Percentiles rank a stretch among this genome's conserved stretches.
Evolutionary conservation across 2,888 invertebrate species (phyloP).

Genomic region (Chrysolina haemoptera): DNA sequence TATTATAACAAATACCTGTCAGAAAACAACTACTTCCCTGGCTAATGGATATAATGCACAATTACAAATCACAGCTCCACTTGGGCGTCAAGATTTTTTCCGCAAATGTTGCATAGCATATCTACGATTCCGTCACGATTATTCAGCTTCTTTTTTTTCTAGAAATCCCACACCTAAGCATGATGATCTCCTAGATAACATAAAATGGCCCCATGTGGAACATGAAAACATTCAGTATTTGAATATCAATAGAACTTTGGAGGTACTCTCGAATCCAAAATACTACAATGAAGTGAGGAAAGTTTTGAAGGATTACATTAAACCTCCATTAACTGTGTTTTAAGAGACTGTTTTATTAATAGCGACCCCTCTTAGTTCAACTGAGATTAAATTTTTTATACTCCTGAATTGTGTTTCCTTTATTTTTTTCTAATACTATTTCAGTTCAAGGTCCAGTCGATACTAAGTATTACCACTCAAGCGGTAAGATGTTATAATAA

Average conservation of each 20-base stretch:
- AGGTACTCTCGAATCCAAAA: conserved; percentile 35
- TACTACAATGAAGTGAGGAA: conserved; percentile 31
- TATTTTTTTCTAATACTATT: not conserved
- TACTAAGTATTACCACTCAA: too few relatives aligned
- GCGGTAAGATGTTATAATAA: too few relatives aligned
- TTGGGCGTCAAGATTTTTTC: too few relatives aligned
- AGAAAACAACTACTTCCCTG: too few relatives aligned
- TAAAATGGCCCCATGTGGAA: conserved; percentile 35
- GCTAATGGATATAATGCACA: too few relatives aligned
- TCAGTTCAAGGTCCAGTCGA: not conserved
- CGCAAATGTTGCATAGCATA: too few relatives aligned
- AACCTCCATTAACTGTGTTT: conserved; percentile 26
- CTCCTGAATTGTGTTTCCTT: not conserved
- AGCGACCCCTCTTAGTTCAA: not conserved
- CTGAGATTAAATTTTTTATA: not conserved
- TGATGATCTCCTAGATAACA: conserved; percentile 36
- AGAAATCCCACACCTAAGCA: conserved; percentile 39
- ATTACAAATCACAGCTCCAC: too few relatives aligned
- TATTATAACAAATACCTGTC: too few relatives aligned
- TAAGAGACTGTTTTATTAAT: not conserved
- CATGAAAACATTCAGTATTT: conserved; percentile 32
- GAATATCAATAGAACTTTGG: conserved; percentile 39
- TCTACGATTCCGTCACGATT: too few relatives aligned
- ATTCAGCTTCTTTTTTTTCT: conserved; percentile 4
- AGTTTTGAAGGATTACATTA: conserved; percentile 35